These are phyloP conservation scores for Salticus scenicus DNA, from an alignment of 2,888 invertebrate genomes.

Conservation along the genomic window DNA sequence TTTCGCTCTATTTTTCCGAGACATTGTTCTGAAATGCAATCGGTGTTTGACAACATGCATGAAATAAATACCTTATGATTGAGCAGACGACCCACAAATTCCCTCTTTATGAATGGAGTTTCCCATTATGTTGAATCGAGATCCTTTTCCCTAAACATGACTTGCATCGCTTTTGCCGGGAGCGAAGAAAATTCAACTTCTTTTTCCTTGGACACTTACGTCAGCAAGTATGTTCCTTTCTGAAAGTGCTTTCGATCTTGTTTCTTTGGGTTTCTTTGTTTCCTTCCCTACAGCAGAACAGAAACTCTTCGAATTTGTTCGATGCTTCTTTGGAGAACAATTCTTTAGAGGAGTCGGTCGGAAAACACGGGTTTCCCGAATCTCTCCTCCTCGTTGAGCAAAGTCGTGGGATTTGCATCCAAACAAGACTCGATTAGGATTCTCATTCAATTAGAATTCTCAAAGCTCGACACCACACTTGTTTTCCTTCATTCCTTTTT, in stretches of 20 bases:
- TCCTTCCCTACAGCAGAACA: background rate
- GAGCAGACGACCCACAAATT: too few species aligned
- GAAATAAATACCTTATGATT: too few species aligned
- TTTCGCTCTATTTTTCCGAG: too few species aligned
- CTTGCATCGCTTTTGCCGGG: background rate
- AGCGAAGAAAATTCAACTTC: background rate
- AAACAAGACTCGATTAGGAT: too few species aligned
- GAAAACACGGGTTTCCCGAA: background rate
- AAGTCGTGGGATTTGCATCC: background rate
- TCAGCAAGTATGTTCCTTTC: background rate
- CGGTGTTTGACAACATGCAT: too few species aligned
- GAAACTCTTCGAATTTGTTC: background rate
- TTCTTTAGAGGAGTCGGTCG: background rate
- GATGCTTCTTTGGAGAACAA: background rate
- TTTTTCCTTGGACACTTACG: background rate
- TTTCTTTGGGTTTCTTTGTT: constrained; percentile 2
- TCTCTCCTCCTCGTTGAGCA: background rate
- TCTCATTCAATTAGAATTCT: background rate
- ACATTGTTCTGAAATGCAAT: too few species aligned
- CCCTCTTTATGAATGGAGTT: too few species aligned
- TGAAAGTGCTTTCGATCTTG: constrained; percentile 11
- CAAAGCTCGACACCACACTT: too few species aligned
- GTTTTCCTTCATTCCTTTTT: too few species aligned
- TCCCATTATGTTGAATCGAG: too few species aligned
- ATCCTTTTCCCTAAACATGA: too few species aligned